Base-by-base conservation (phyloP, 2,888 invertebrate species). In the Rhorus exstirpatorius region DNA sequence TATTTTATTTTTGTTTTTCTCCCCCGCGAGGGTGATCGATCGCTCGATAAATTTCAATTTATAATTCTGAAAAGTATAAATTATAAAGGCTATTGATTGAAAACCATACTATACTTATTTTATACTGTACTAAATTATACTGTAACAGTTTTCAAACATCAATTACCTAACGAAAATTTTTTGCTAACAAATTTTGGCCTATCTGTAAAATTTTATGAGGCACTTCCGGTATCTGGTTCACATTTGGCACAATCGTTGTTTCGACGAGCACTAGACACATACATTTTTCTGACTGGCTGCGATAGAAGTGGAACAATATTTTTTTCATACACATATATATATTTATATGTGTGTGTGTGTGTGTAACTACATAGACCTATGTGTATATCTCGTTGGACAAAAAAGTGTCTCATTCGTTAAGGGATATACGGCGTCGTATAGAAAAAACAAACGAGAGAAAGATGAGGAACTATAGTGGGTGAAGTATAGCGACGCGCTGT, bases 161-260 rank as follows among this genome's bases (percentile, higher is more conserved):
- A 41, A 41, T 41, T 41, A 63, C 38, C 38, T 74, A 41, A 19
- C 41, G 24, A 41, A 6, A 41, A 7, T 41, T 8, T 12, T 41
- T 41, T 1, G 10, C n/a, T n/a, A 41, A 6, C 8, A 12, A 6
- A 41, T 41, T 41, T 12, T 41, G 24, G 26, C 49, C 58, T 51
- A 58, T 70, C 55, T 70, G 3, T 12, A 61, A 38, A 76, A 76
- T 71, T 46, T 70, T 19, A 38, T 24, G 46, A 17, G 75, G 31
- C 60, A 76, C 70, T 71, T 80, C 46, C 74, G 68, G 35, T 80
- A 17, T 53, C 44, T 35, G 53, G 53, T 55, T 61, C 49, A 76
- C 61, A 53, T 67, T 74, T 61, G 79, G 67, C 70, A 26, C n/a
- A 49, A 65, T 49, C 31, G 63, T 71, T 76, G 74, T 41, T 61